A percentile compares a stretch with the other conserved stretches of the same genome.
These are phyloP conservation scores for Platalea minor DNA, from an alignment of 2,797 vertebrate species.

Conservation along the genomic window DNA sequence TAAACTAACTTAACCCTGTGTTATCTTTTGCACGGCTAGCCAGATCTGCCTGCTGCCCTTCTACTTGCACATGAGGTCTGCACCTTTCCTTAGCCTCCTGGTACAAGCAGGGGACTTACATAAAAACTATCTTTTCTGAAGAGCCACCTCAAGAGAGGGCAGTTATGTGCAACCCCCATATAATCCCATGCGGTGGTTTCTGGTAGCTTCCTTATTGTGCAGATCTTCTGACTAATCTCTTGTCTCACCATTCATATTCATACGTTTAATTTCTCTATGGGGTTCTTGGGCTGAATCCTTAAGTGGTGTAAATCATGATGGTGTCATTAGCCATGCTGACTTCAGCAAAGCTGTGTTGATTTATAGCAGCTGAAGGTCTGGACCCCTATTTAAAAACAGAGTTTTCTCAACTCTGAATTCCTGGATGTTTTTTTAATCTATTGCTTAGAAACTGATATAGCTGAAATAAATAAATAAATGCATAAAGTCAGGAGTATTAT, in stretches of 20 bases:
- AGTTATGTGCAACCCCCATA: neutral
- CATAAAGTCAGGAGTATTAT: constrained; percentile 37
- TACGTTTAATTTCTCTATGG: neutral
- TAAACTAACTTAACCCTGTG: neutral
- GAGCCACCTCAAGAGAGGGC: neutral
- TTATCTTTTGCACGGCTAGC: neutral
- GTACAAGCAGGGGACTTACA: neutral
- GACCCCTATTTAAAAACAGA: neutral
- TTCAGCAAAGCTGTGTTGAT: neutral
- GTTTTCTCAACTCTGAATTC: neutral
- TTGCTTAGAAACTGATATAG: neutral
- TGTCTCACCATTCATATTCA: neutral
- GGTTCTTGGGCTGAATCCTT: neutral
- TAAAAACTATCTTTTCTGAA: neutral
- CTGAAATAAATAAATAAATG: constrained; percentile 48
- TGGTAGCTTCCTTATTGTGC: neutral
- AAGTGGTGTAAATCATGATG: neutral
- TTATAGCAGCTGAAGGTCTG: neutral
- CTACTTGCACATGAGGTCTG: neutral
- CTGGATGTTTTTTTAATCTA: neutral
- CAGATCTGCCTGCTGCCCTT: neutral
- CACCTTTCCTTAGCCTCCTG: neutral
- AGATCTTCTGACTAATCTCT: neutral
- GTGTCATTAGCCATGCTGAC: neutral
- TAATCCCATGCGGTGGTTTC: rapidly evolving